Evolutionary conservation across 64 coral and sea anemone species (phyloP).

Genomic region (Acropora tenuis): DNA sequence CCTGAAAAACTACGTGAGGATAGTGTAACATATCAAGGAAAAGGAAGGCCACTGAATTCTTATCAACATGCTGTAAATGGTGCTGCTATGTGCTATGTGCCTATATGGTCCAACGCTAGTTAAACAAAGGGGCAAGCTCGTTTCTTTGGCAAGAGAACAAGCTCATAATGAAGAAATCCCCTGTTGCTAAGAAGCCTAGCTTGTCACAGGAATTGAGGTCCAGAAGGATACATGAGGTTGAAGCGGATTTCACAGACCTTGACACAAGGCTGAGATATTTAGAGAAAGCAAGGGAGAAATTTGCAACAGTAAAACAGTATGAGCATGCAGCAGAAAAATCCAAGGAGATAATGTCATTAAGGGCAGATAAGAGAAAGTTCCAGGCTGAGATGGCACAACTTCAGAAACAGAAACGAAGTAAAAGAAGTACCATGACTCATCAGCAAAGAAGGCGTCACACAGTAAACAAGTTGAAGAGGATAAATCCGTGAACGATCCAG

Average conservation of each 20-base stretch:
- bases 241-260: slow-evolving; percentile 32
- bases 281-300: slow-evolving; percentile 48
- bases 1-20: slow-evolving; percentile 42
- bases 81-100: slow-evolving; percentile 10
- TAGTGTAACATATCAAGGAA: slow-evolving; percentile 33
- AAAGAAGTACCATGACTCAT: slow-evolving; percentile 18
- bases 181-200: slow-evolving; percentile 15
- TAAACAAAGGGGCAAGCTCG: slow-evolving; percentile 17
- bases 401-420: slow-evolving; percentile 43
- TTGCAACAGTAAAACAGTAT: slow-evolving; percentile 34
- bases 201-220: slow-evolving; percentile 38
- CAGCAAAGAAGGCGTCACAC: slow-evolving; percentile 18
- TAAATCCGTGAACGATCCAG: slow-evolving; percentile 26
- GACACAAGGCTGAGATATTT: slow-evolving; percentile 23
- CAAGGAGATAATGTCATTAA: slow-evolving; percentile 41
- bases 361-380: slow-evolving; percentile 29
- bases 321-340: slow-evolving; percentile 32
- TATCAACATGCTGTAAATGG: slow-evolving; percentile 44
- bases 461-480: slow-evolving; percentile 23
- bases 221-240: slow-evolving; percentile 27
- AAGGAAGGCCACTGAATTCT: slow-evolving; percentile 25
- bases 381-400: slow-evolving; percentile 34
- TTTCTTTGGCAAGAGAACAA: slow-evolving; percentile 31
- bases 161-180: slow-evolving; percentile 30
- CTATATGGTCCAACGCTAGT: slow-evolving; percentile 41